Percentiles rank a stretch among this genome's conserved stretches.
Evolutionary conservation across 2,888 invertebrate genomes (phyloP).

Genomic region (Epinotia bilunana): DNA sequence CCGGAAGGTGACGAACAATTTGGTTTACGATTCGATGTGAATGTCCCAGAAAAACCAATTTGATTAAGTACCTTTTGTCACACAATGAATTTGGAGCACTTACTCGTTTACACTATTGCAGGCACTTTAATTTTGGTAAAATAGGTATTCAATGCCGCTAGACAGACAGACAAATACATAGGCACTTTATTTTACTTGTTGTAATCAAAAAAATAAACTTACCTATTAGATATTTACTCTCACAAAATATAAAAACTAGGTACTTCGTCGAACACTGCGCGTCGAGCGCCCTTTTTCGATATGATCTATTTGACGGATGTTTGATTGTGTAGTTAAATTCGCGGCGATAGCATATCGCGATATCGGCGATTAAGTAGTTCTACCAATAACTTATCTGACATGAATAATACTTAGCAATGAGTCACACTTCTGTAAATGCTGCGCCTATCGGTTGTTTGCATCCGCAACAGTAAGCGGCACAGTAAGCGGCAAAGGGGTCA

Average conservation of each 20-base stretch:
- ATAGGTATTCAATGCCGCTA: too few relatives aligned
- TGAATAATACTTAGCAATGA: neutral
- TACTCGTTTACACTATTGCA: too few relatives aligned
- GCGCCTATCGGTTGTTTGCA: neutral
- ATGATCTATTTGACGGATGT: neutral
- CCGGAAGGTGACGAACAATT: too few relatives aligned
- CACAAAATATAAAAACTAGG: neutral
- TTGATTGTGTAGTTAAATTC: neutral
- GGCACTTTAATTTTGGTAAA: too few relatives aligned
- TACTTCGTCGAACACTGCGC: neutral
- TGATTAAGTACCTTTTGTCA: too few relatives aligned
- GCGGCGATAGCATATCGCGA: constrained; percentile 10
- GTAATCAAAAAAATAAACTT: neutral
- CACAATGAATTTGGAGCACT: too few relatives aligned
- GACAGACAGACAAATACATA: too few relatives aligned
- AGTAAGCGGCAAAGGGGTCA: neutral
- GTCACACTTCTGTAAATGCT: neutral
- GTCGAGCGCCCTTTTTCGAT: neutral
- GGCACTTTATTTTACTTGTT: too few relatives aligned
- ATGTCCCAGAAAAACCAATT: too few relatives aligned
- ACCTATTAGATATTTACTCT: neutral
- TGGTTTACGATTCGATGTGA: too few relatives aligned
- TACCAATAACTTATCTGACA: neutral
- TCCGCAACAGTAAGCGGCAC: neutral
- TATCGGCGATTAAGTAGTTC: constrained; percentile 10